A percentile compares a stretch with the other conserved stretches of the same genome.
Conservation (phyloP, 1,140 invertebrate species). For the Xylocopa sonorina region DNA sequence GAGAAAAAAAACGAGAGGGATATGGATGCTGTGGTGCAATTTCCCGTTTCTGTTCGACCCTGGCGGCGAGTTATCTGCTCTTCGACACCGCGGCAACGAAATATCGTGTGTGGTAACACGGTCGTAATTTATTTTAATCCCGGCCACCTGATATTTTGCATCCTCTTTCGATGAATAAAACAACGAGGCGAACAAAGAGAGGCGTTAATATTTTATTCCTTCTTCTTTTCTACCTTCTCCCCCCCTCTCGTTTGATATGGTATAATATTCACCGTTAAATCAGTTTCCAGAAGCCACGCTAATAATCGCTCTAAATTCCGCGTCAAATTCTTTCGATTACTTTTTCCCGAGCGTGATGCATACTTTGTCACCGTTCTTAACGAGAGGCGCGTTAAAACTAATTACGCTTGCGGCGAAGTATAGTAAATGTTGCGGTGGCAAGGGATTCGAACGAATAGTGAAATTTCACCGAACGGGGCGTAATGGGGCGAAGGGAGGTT, state of each 20-base stretch:
- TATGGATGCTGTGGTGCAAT: conserved; percentile 45
- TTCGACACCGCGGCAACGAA: background rate
- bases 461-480: conserved; percentile 15
- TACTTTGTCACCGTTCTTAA: too few relatives aligned
- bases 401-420: too few relatives aligned
- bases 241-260: background rate
- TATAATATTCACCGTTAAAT: too few relatives aligned
- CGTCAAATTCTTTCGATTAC: too few relatives aligned
- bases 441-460: background rate
- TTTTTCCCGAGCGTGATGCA: too few relatives aligned
- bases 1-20: conserved; percentile 8
- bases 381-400: too few relatives aligned
- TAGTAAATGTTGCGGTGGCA: too few relatives aligned
- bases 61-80: conserved; percentile 11
- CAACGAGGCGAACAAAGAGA: background rate
- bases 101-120: conserved; percentile 37
- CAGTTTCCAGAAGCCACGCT: too few relatives aligned
- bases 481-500: background rate
- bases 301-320: too few relatives aligned
- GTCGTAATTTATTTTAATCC: conserved; percentile 44
- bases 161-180: conserved; percentile 30
- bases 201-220: conserved; percentile 18
- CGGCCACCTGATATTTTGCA: conserved; percentile 37
- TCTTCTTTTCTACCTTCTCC: too few relatives aligned
- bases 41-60: conserved; percentile 42